These are phyloP conservation scores for Drosophila pseudotalamancana DNA, from an alignment of 2,888 invertebrate species.

Conservation along the genomic window DNA sequence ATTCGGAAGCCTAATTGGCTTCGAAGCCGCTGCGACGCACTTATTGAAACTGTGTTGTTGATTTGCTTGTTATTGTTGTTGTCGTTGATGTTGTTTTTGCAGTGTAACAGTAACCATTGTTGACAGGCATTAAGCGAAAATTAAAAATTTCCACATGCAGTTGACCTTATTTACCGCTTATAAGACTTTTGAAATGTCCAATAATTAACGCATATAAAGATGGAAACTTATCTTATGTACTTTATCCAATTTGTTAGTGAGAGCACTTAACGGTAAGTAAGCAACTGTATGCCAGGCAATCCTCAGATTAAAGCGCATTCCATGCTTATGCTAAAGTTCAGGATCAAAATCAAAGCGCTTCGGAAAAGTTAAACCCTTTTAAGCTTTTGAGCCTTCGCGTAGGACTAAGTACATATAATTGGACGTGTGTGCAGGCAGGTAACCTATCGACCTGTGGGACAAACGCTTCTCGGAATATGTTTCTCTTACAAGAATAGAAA, in stretches of 20 bases:
- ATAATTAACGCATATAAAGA: neutral
- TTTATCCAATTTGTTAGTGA: neutral
- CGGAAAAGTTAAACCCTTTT: neutral
- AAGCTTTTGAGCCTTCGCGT: too few relatives aligned
- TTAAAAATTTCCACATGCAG: constrained; percentile 47
- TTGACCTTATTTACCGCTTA: constrained; percentile 24
- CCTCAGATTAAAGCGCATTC: too few relatives aligned
- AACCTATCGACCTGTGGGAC: constrained; percentile 6
- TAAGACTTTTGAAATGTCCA: neutral
- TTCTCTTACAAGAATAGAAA: neutral
- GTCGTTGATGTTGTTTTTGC: constrained; percentile 10
- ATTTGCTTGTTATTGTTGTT: constrained; percentile 13
- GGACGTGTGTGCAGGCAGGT: neutral
- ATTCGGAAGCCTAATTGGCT: too few relatives aligned
- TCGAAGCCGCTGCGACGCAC: neutral
- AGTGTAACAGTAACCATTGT: constrained; percentile 46
- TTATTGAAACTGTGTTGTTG: neutral
- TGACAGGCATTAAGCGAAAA: constrained; percentile 65
- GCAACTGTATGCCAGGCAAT: too few relatives aligned
- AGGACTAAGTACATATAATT: too few relatives aligned
- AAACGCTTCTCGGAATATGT: constrained; percentile 17
- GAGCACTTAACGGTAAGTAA: too few relatives aligned
- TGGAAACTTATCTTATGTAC: too few relatives aligned
- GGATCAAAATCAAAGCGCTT: too few relatives aligned
- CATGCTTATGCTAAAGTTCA: neutral